Conservation (phyloP, 2,797 vertebrate genomes). For the Bovichtus variegatus region DNA sequence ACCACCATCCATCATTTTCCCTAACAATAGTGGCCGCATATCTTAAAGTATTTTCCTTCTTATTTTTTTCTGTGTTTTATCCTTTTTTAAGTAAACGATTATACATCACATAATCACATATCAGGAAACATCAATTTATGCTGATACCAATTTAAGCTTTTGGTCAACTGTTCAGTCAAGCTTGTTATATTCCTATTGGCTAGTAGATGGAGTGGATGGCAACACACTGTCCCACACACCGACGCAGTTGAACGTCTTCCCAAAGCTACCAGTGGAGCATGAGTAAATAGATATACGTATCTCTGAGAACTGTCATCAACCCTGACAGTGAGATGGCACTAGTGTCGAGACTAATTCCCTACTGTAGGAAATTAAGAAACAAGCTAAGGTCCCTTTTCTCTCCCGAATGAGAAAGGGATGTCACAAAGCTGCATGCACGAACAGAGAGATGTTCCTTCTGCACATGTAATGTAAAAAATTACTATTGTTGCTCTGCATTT, state of each 20-base stretch:
- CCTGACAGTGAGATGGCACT: not conserved
- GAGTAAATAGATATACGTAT: not conserved
- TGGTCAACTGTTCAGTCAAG: not conserved
- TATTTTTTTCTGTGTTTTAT: not conserved
- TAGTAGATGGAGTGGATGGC: accelerated
- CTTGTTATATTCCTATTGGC: too few species aligned
- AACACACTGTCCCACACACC: not conserved
- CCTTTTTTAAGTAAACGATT: not conserved
- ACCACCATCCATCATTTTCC: not conserved
- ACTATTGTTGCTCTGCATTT: not conserved
- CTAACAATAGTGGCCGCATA: not conserved
- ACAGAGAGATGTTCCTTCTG: not conserved
- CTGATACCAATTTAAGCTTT: not conserved
- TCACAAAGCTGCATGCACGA: not conserved
- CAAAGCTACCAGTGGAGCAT: not conserved
- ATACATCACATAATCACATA: not conserved
- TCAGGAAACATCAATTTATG: not conserved
- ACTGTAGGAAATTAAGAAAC: not conserved
- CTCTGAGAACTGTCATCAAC: not conserved
- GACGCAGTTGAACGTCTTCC: not conserved
- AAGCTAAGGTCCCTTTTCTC: not conserved
- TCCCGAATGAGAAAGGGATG: not conserved
- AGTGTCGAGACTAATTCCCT: not conserved
- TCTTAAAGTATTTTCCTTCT: not conserved
- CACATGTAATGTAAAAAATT: too few species aligned